phyloP scores from a whole-genome alignment of 2,888 invertebrate species.

The Napeogenes inachia region DNA sequence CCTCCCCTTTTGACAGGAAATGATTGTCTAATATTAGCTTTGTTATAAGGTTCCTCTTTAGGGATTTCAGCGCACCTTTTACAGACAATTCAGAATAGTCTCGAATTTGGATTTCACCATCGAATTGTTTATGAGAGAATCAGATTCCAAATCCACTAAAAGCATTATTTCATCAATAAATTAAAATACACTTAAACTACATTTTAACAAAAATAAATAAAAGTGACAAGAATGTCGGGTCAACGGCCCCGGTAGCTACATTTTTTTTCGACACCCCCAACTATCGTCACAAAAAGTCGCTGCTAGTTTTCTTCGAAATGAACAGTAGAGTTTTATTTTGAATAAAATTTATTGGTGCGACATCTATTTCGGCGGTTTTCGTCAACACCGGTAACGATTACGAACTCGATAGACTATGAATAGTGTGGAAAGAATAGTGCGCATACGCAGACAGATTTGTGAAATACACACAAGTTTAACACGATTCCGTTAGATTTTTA shows the following conservation, averaged over 20 bases:
- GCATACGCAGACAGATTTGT: slow-evolving; percentile 69
- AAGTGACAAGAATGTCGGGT: slow-evolving; percentile 53
- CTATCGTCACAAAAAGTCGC: slow-evolving; percentile 57
- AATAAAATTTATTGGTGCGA: slow-evolving; percentile 65
- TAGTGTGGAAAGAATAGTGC: slow-evolving; percentile 57
- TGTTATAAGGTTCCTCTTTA: slow-evolving; percentile 73
- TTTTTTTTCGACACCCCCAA: slow-evolving; percentile 52
- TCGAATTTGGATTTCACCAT: too few species aligned
- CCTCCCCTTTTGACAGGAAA: slow-evolving; percentile 75
- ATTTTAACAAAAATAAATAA: background rate
- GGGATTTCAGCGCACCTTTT: slow-evolving; percentile 49
- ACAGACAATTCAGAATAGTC: slow-evolving; percentile 22
- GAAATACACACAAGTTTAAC: slow-evolving; percentile 56
- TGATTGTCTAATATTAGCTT: slow-evolving; percentile 78
- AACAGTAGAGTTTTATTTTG: slow-evolving; percentile 53
- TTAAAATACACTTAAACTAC: too few species aligned
- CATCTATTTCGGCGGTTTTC: slow-evolving; percentile 67
- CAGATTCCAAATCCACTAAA: too few species aligned
- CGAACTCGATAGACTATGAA: slow-evolving; percentile 56
- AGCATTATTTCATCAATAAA: too few species aligned
- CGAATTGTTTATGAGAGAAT: too few species aligned
- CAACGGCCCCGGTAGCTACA: slow-evolving; percentile 45
- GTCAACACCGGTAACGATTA: slow-evolving; percentile 50
- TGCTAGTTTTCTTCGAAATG: slow-evolving; percentile 54
- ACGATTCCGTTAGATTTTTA: slow-evolving; percentile 40